A percentile compares a stretch with the other conserved stretches of the same genome.
Conservation (phyloP, 2,113 vertebrate species). For the Sphaerodactylus townsendi region DNA sequence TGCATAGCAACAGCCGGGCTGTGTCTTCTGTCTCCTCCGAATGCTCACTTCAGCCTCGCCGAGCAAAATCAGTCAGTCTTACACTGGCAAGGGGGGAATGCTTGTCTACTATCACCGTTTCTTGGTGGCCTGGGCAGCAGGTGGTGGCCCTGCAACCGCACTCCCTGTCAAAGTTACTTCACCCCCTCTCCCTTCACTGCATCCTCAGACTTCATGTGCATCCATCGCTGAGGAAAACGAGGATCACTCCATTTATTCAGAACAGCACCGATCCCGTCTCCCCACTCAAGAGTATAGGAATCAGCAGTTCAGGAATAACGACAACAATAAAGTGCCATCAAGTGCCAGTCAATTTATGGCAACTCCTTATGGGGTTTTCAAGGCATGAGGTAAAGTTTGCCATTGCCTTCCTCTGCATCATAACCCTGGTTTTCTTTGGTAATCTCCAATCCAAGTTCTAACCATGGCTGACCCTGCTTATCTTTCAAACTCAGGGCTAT, state of each 20-base stretch:
- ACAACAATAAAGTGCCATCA: too few relatives aligned
- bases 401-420: too few relatives aligned
- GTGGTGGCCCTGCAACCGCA: background rate
- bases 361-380: too few relatives aligned
- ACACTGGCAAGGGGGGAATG: background rate
- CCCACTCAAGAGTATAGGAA: too few relatives aligned
- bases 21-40: background rate
- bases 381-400: too few relatives aligned
- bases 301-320: too few relatives aligned
- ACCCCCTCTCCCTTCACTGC: background rate
- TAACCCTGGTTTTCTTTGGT: too few relatives aligned
- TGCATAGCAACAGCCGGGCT: constrained; percentile 15
- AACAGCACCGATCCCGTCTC: background rate
- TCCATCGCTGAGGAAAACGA: too few relatives aligned
- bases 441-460: too few relatives aligned
- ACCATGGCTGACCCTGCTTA: too few relatives aligned
- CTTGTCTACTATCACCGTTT: background rate
- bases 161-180: background rate
- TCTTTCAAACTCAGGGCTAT: too few relatives aligned
- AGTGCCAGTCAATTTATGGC: too few relatives aligned
- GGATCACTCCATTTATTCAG: background rate
- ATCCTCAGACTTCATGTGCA: background rate
- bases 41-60: background rate
- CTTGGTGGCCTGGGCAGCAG: background rate
- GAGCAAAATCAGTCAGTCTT: background rate